Percentiles rank a stretch among this genome's conserved stretches.
phyloP scores from a whole-genome alignment of 1,140 invertebrate species.

The Aphelenchoides besseyi region DNA sequence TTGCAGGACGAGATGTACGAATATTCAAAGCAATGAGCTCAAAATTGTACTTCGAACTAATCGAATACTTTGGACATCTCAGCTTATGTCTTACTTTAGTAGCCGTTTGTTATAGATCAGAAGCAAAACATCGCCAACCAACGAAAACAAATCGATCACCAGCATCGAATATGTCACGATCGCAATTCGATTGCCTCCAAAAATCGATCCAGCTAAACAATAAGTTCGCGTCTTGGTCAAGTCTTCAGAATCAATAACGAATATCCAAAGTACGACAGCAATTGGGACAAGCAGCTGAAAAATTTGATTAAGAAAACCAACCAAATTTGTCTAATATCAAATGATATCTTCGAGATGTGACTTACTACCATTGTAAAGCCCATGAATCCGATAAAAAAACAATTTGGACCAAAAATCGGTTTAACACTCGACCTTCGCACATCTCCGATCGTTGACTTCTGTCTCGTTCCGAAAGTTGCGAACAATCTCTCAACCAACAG shows the following conservation, averaged over 20 bases:
- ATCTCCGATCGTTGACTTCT: not conserved
- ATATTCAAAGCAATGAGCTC: too few species aligned
- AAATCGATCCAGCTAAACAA: not conserved
- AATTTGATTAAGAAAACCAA: not conserved
- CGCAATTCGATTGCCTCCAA: not conserved
- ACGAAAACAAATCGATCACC: not conserved
- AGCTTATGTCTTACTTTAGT: too few species aligned
- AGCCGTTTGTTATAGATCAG: not conserved
- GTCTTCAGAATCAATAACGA: not conserved
- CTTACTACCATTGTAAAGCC: not conserved
- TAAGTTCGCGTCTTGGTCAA: not conserved
- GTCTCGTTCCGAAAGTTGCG: constrained; percentile 3
- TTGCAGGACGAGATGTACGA: too few species aligned
- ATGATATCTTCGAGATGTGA: too few species aligned
- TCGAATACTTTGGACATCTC: too few species aligned
- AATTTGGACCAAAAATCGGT: not conserved
- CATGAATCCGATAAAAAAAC: not conserved
- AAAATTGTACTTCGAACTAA: too few species aligned
- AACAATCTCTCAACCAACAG: not conserved
- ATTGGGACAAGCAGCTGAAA: not conserved
- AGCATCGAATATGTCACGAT: not conserved
- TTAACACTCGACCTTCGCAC: not conserved
- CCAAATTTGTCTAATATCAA: too few species aligned
- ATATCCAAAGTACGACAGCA: not conserved
- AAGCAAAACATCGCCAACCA: not conserved